Evolutionary conservation across 2,888 invertebrate genomes (phyloP), one percentile per base, ranked within the genome.

Genomic region (Kuschelorhynchus macadamiae): DNA sequence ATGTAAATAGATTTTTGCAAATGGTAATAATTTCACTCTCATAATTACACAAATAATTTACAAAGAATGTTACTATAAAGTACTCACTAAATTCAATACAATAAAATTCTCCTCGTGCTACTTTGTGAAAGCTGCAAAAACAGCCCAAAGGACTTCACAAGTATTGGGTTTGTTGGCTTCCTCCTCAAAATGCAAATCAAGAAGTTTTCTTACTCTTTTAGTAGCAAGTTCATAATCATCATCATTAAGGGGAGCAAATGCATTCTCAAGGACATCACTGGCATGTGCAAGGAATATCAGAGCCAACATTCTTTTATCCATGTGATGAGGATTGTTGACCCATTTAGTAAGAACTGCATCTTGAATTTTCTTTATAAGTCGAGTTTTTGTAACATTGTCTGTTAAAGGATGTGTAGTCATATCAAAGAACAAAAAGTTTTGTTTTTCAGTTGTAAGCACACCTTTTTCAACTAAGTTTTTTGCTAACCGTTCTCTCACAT

Each of bases 341-440:
- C 99, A 99, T 81, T 96, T 95, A 64, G 93, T 91, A 74, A 99
- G 86, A 50, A 99, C 97, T 21, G 97, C 93, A 85, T 99, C 98
- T 87, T 99, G 98, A 61, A 99, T 97, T 93, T 96, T 96, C 88
- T 97, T 98, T 69, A 99, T 96, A 80, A 99, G 89, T 78, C 97
- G 93, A 80, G 94, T 93, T 88, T 99, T 99, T 59, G 96, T 92
- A 75, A 92, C 90, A 85, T 95, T 95, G 84, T 99, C 98, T 72
- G 95, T 96, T 71, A 99, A 88, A 39, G 99, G 99, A 88, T 99
- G 99, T 77, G 99, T 99, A 59, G 99, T 99, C 98, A 99, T 99
- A 86, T 99, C 99, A 84, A 99, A 99, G 63, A 99, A 88, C 78
- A 99, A 88, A 85, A 99, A 99, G 85, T 99, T 99, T 86, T 99